Base-by-base conservation (phyloP, 2,888 invertebrate genomes). In the Pachymerium ferrugineum region DNA sequence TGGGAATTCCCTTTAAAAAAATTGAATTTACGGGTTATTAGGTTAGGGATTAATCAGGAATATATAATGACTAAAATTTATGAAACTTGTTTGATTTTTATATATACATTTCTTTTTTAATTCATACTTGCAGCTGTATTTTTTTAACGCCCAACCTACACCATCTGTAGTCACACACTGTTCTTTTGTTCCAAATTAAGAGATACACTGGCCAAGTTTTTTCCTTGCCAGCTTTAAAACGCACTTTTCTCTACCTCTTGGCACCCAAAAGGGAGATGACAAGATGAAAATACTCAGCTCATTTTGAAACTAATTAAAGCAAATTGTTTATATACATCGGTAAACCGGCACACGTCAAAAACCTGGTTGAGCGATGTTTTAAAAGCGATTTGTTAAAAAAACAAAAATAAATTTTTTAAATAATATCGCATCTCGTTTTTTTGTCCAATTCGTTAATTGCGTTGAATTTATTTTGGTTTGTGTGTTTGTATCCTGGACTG, bases 101-200 rank as follows among this genome's bases (percentile, higher is more conserved):
- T 33, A 8, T 47, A 22, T 47, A 8, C 22, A 6, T 6, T 22
- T 3, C 19, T 6, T 47, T 22, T 19, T 62, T 14, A 62, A 62
- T 25, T 62, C 62, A 62, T n/a, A 28, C 25, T 22, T 28, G 14
- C 62, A 62, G 62, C 62, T 62, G 62, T 62, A 62, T 62, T 62
- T 62, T 62, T 54, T 25, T 1, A 62, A 10, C 22, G 8, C 22
- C 10, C 25, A 62, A 14, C 10, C 28, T 28, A 25, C 62, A 62
- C 62, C 62, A 62, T 62, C 62, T 62, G 62, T 62, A 5, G 12
- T 25, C 62, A 25, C 62, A 62, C 62, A 62, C 62, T 62, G 62
- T 62, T 62, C 62, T 62, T 62, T 62, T 62, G 62, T 62, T 62
- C 62, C 28, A 25, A 62, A 28, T 62, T 62, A 62, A 62, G n/a